Percentiles rank a stretch among this genome's conserved stretches.
Evolutionary conservation across 2,113 vertebrate genomes (phyloP).

Genomic region (Oreochromis tanganicae): DNA sequence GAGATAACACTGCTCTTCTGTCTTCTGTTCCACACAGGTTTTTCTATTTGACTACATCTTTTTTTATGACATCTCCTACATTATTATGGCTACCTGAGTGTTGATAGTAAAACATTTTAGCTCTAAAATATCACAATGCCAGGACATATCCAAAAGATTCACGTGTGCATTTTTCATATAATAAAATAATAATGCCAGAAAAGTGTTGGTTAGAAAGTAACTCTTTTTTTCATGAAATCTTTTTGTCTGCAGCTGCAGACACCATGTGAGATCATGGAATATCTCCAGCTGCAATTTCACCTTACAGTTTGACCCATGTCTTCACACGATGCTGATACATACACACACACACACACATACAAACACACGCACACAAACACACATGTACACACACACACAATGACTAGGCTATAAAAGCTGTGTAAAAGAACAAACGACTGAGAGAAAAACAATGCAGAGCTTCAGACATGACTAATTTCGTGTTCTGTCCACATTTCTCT

Average conservation of each 20-base stretch:
- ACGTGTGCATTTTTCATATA: not conserved
- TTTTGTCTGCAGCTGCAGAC: not conserved
- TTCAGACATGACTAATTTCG: not conserved
- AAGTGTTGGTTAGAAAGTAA: not conserved
- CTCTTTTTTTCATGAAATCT: not conserved
- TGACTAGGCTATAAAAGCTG: not conserved
- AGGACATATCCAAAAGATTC: not conserved
- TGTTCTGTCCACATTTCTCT: not conserved
- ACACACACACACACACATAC: not conserved
- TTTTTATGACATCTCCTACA: not conserved
- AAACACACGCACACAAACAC: not conserved
- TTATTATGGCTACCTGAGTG: not conserved
- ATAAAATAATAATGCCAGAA: not conserved
- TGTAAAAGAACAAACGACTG: not conserved
- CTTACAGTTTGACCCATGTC: not conserved
- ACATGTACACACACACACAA: not conserved
- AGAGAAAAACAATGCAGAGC: not conserved
- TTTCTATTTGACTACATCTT: not conserved
- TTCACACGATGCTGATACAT: not conserved
- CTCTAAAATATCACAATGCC: not conserved
- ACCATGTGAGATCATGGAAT: not conserved
- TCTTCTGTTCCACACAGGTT: not conserved
- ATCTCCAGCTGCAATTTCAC: not conserved
- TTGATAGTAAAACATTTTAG: not conserved
- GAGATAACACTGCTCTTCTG: not conserved